A percentile compares a stretch with the other conserved stretches of the same genome.
phyloP scores from a whole-genome alignment of 64 coral and sea anemone genomes.

The Catalaphyllia jardinei region DNA sequence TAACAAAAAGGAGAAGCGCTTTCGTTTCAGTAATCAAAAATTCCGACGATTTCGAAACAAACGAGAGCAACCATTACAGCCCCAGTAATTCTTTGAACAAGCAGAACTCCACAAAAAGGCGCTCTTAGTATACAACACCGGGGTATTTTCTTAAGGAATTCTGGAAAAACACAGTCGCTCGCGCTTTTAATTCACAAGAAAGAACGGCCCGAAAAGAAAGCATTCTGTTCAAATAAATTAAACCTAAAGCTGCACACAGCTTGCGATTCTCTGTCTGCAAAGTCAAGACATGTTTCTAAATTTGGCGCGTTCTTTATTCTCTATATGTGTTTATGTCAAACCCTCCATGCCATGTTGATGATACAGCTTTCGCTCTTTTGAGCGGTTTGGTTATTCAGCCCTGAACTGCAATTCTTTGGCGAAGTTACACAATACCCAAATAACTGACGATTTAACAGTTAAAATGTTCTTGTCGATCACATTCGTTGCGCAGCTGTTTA shows the following conservation, averaged over 20 bases:
- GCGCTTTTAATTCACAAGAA: constrained; percentile 2
- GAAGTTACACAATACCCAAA: constrained; percentile 27
- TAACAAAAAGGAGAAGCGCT: background rate
- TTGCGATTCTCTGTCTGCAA: constrained; percentile 24
- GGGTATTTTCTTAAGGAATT: background rate
- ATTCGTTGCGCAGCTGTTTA: constrained; percentile 39
- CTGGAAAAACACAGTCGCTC: constrained; percentile 8
- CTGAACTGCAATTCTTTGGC: constrained; percentile 16
- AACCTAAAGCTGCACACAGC: constrained; percentile 19
- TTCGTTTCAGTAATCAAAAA: constrained; percentile 25
- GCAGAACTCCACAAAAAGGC: constrained; percentile 3
- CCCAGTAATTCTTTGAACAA: constrained; percentile 1
- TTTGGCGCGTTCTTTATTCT: constrained; percentile 2
- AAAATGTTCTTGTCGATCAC: constrained; percentile 40
- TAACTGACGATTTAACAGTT: constrained; percentile 49
- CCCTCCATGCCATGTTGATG: background rate
- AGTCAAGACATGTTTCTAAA: constrained; percentile 23
- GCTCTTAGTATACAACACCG: background rate
- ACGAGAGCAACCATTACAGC: background rate
- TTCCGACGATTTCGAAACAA: constrained; percentile 4
- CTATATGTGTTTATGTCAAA: background rate
- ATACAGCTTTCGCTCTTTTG: constrained; percentile 7
- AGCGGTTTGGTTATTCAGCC: background rate
- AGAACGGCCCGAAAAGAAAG: background rate
- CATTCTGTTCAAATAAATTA: constrained; percentile 44